These are phyloP conservation scores for Trichoplusia ni DNA, from an alignment of 1,140 invertebrate genomes.

Conservation along the genomic window DNA sequence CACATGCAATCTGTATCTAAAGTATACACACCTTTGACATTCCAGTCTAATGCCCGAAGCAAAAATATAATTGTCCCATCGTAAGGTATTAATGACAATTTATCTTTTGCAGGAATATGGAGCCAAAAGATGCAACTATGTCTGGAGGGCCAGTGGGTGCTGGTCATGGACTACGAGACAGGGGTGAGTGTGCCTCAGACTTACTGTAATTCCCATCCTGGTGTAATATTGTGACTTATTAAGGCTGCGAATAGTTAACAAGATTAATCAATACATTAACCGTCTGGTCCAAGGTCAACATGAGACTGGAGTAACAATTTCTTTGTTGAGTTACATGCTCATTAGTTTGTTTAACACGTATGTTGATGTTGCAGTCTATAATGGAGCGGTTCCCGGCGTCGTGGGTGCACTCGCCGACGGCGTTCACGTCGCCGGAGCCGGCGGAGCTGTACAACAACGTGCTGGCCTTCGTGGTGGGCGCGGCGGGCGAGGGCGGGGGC, in stretches of 20 bases:
- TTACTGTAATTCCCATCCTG: too few species aligned
- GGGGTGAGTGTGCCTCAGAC: slow-evolving; percentile 93
- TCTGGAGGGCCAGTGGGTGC: slow-evolving; percentile 93
- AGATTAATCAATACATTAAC: too few species aligned
- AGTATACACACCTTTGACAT: too few species aligned
- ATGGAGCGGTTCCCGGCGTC: slow-evolving; percentile 97
- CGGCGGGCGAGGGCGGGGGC: slow-evolving; percentile 58
- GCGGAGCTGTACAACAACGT: slow-evolving; percentile 99
- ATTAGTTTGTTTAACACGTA: neutral
- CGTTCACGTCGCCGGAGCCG: slow-evolving; percentile 97
- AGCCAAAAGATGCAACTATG: slow-evolving; percentile 98
- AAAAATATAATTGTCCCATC: neutral
- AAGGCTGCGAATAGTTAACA: too few species aligned
- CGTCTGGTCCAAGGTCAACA: too few species aligned
- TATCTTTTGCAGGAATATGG: slow-evolving; percentile 90
- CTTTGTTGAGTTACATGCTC: neutral
- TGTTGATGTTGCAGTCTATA: slow-evolving; percentile 86
- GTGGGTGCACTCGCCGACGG: slow-evolving; percentile 96
- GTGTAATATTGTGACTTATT: too few species aligned
- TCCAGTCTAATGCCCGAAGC: too few species aligned
- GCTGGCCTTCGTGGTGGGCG: slow-evolving; percentile 96
- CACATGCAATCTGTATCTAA: too few species aligned
- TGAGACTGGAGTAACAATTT: too few species aligned
- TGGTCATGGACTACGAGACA: slow-evolving; percentile 98
- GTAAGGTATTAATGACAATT: neutral